phyloP scores from a whole-genome alignment of 2,113 vertebrate species.

The Cyanoramphus novaezelandiae region DNA sequence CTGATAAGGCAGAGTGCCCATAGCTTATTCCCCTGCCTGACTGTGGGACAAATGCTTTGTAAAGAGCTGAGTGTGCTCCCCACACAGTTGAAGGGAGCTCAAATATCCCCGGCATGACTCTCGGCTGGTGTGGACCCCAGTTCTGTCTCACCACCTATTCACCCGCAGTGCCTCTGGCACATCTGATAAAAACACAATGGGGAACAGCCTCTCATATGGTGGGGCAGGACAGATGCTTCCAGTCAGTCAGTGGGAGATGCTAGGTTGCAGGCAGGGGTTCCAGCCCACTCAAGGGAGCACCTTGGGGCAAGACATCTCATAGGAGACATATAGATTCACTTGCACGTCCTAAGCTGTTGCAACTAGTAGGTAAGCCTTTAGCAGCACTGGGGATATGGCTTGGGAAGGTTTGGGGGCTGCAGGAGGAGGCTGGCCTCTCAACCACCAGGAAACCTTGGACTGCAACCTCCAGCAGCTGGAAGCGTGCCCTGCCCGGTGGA shows the following conservation, averaged over 20 bases:
- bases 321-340: neutral
- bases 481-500: neutral
- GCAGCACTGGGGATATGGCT: neutral
- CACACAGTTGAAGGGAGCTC: neutral
- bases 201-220: neutral
- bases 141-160: neutral
- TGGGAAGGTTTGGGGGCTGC: neutral
- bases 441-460: neutral
- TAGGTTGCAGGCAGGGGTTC: neutral
- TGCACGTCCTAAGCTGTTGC: neutral
- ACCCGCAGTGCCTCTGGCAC: neutral
- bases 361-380: neutral
- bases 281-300: accelerated
- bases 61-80: neutral
- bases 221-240: neutral
- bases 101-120: accelerated
- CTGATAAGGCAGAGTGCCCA: neutral
- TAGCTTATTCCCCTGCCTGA: neutral
- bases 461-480: neutral
- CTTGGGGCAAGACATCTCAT: neutral
- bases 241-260: neutral
- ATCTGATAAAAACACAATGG: neutral
- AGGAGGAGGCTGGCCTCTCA: neutral
- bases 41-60: neutral
- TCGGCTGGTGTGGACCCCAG: neutral